Evolutionary conservation across 1,140 invertebrate genomes (phyloP), one percentile per base, ranked within the genome.

Genomic region (Dendroctonus ponderosae): DNA sequence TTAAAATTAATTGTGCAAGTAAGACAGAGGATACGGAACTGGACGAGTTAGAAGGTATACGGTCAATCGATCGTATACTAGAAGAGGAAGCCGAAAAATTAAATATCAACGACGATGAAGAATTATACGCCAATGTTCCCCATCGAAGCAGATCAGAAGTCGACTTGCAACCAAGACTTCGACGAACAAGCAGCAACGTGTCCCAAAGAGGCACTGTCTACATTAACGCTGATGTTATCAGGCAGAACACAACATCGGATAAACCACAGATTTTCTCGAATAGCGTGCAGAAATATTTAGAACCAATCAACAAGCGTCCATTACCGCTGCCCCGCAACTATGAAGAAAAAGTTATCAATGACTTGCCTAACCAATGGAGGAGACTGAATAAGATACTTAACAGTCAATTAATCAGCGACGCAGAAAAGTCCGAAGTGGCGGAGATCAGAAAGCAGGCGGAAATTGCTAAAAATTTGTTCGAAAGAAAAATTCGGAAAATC

Each of bases 321-420:
- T 43, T 56, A 12, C 66, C 66, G 6, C 38, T 62, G 6, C 66
- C 66, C 6, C 56, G 66, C 44, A 68, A 63, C 5, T 43, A 58
- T 41, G 60, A 62, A 5, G 60, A 68, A 3, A 62, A 57, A 26
- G 6, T 62, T 7, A 56, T 68, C n/a, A 57, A 48, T 5, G 38
- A 40, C 51, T 42, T 68, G 11, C 66, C 60, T 8, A 68, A 40
- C 14, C 11, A 57, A 38, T 68, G 59, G 59, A 2, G 44, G 48
- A 56, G 60, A 42, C 42, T 68, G 43, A 58, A 68, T 39, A 39
- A 57, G n/a, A 49, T 68, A 15, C 26, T 50, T 5, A 53, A 62
- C 7, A 50, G 42, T 37, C 11, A 14, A 39, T 11, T 26, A 0
- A 11, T 57, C 5, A 58, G 12, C 15, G 66, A 57, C 11, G 41